Evolutionary conservation across 2,888 invertebrate species (phyloP).

Genomic region (Buathra laborator): DNA sequence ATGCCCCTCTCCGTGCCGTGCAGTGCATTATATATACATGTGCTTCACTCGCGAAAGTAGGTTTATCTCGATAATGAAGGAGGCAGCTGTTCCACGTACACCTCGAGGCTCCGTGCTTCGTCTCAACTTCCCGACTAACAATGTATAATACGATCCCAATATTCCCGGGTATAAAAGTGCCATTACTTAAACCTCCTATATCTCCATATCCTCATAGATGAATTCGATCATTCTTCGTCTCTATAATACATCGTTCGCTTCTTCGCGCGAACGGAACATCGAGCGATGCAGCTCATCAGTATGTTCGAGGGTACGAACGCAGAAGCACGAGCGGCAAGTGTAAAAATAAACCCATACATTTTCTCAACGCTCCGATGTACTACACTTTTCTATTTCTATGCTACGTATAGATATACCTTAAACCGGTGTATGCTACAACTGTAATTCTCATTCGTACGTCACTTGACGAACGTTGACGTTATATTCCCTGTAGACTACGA

Average conservation of each 20-base stretch:
- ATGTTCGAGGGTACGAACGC: slow-evolving; percentile 52
- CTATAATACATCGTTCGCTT: not conserved
- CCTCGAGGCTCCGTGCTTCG: slow-evolving; percentile 10
- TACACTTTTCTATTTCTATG: slow-evolving; percentile 18
- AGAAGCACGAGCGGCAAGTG: slow-evolving; percentile 46
- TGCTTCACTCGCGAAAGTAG: slow-evolving; percentile 63
- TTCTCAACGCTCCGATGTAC: slow-evolving; percentile 46
- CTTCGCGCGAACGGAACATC: not conserved
- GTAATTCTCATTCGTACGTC: slow-evolving; percentile 44
- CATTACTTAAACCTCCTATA: not conserved
- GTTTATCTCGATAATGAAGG: slow-evolving; percentile 70
- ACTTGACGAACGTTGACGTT: slow-evolving; percentile 3
- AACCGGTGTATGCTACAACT: slow-evolving; percentile 19
- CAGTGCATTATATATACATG: slow-evolving; percentile 59
- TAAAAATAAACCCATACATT: slow-evolving; percentile 69
- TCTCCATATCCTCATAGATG: slow-evolving; percentile 18
- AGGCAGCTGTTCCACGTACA: slow-evolving; percentile 61
- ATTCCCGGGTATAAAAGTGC: not conserved
- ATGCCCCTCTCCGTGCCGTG: slow-evolving; percentile 12
- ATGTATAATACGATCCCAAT: slow-evolving; percentile 7
- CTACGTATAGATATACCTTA: not conserved
- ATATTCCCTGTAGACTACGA: not conserved
- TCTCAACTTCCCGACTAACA: slow-evolving; percentile 41
- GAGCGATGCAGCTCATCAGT: slow-evolving; percentile 34
- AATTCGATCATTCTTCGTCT: slow-evolving; percentile 32